A percentile compares a stretch with the other conserved stretches of the same genome.
Conservation (phyloP, 2,797 vertebrate species). For the Microtus obscurus region DNA sequence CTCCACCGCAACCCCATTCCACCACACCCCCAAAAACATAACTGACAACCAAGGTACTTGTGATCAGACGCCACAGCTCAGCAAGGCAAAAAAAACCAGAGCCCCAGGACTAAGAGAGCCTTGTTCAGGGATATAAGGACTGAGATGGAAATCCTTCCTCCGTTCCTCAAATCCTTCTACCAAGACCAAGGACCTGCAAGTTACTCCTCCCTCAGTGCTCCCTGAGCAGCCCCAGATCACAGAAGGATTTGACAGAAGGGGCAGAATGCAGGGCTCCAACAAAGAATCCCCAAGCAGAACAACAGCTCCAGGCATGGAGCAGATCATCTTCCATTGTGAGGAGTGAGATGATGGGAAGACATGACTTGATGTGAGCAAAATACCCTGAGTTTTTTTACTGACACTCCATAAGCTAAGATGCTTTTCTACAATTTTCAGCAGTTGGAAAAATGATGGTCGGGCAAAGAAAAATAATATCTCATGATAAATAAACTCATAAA, state of each 20-base stretch:
- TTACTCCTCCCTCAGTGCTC: not conserved
- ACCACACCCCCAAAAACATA: not conserved
- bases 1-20: not conserved
- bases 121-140: not conserved
- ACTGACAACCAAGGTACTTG: not conserved
- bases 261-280: not conserved
- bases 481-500: not conserved
- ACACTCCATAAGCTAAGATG: not conserved
- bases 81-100: not conserved
- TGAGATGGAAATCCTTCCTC: not conserved
- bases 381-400: not conserved
- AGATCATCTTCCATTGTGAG: not conserved
- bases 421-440: not conserved
- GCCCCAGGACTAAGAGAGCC: not conserved
- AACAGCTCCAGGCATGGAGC: not conserved
- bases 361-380: not conserved
- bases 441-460: not conserved
- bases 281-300: not conserved
- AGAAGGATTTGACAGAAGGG: not conserved
- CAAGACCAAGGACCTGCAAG: not conserved
- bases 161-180: not conserved
- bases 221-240: not conserved
- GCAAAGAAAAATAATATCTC: slow-evolving; percentile 40
- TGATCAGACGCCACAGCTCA: not conserved
- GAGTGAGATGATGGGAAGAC: not conserved